Evolutionary conservation across 2,113 vertebrate genomes (phyloP), one percentile per base, ranked within the genome.

Genomic region (Callipepla squamata): DNA sequence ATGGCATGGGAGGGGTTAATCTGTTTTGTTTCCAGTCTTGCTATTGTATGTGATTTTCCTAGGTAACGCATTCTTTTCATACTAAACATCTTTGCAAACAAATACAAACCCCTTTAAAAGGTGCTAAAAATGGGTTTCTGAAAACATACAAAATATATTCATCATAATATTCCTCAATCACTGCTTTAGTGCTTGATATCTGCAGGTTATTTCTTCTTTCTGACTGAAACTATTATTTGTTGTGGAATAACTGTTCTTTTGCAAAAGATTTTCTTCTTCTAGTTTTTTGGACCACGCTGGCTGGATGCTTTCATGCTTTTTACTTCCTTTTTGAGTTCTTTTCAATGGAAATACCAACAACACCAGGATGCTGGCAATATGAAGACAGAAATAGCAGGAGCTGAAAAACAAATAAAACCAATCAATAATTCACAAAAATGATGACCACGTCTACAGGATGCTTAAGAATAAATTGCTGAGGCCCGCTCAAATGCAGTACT

Each of bases 351-450:
- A 96, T 69, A 97, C 94, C 63, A 98, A 59, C 47, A 98, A 96
- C 74, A 99, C 97, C 96, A 99, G 92, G 89, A 99, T 93, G 81
- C 98, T 98, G 87, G 96, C 89, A 77, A 99, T 61, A 91, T 99
- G 99, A 93, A 99, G 96, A 97, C 98, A 98, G 97, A 97, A 99
- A 97, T 98, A 99, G 98, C 99, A 99, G 89, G 98, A 99, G 94
- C 99, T 99, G 87, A 76, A 89, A 79, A 94, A 93, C 20, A 92
- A 72, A 32, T 9, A 66, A 86, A 58, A 77, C 51, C 18, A 47
- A 11, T 44, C 32, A 28, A 40, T 40, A 40, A 40, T 58, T 92
- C 61, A 70, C 4, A n/a, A 44, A 70, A 65, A 73, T 3, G 48
- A 12, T 55, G 50, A 44, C 32, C 9, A 32, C 32, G 51, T 36